Percentiles rank a stretch among this genome's conserved stretches.
Evolutionary conservation across 2,797 vertebrate species (phyloP).

Genomic region (Buceros bicornis): DNA sequence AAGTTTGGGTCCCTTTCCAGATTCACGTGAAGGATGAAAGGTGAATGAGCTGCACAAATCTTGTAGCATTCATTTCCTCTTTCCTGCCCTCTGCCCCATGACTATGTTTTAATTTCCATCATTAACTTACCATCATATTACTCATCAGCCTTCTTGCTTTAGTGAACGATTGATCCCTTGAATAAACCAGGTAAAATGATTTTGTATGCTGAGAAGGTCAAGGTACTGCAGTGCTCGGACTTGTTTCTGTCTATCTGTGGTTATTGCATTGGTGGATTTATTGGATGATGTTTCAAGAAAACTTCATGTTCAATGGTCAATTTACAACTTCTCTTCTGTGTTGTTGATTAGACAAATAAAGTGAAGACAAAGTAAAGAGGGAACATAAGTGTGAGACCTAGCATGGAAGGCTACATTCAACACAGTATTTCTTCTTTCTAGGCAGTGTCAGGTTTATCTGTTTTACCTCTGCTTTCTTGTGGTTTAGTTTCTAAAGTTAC

Average conservation of each 20-base stretch:
- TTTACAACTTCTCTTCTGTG: background rate
- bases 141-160: background rate
- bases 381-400: background rate
- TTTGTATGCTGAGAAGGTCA: background rate
- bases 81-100: background rate
- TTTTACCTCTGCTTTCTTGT: background rate
- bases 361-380: background rate
- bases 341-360: background rate
- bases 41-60: background rate
- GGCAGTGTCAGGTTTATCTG: background rate
- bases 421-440: background rate
- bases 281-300: background rate
- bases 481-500: background rate
- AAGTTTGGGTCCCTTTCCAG: background rate
- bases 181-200: background rate
- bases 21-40: background rate
- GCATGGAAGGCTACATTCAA: background rate
- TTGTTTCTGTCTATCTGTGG: background rate
- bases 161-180: background rate
- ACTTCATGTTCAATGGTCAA: background rate
- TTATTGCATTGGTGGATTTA: background rate
- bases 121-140: background rate
- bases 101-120: background rate
- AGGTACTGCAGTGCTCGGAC: background rate
- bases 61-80: background rate